Evolutionary conservation across 2,113 vertebrate species (phyloP).

Genomic region (Perca fluviatilis): DNA sequence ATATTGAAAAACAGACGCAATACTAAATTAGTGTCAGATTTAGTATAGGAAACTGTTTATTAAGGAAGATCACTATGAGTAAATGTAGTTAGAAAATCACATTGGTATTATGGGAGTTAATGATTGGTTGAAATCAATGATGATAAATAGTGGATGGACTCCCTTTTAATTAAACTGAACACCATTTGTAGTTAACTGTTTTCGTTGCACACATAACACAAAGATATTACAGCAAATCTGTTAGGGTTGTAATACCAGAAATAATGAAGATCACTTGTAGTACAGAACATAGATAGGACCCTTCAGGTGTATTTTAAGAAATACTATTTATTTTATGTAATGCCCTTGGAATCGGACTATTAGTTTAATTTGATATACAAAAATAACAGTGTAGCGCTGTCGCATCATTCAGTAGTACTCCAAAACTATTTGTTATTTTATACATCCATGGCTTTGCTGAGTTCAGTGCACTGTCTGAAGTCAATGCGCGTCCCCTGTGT

Average conservation of each 20-base stretch:
- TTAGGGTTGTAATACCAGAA: background rate
- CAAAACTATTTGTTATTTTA: background rate
- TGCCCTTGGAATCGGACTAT: fast-evolving
- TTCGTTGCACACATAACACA: background rate
- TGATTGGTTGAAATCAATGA: no score
- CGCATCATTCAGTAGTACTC: background rate
- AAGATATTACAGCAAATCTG: background rate
- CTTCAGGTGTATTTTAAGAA: background rate
- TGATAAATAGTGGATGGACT: no score
- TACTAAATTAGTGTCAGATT: no score
- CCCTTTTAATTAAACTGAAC: no score
- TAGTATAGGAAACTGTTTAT: background rate
- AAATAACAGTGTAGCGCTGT: background rate
- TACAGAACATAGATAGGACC: background rate
- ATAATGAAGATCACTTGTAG: background rate
- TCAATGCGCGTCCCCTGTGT: conserved; percentile 52
- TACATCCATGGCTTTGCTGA: background rate
- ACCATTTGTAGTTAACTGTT: no score
- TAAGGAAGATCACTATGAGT: no score
- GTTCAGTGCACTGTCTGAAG: conserved; percentile 35
- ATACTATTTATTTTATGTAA: background rate
- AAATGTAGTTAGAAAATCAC: no score
- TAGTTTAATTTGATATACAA: background rate
- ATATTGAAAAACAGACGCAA: background rate
- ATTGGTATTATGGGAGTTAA: no score